Evolutionary conservation across 2,797 vertebrate genomes (phyloP).

Genomic region (Hoplostethus atlanticus): DNA sequence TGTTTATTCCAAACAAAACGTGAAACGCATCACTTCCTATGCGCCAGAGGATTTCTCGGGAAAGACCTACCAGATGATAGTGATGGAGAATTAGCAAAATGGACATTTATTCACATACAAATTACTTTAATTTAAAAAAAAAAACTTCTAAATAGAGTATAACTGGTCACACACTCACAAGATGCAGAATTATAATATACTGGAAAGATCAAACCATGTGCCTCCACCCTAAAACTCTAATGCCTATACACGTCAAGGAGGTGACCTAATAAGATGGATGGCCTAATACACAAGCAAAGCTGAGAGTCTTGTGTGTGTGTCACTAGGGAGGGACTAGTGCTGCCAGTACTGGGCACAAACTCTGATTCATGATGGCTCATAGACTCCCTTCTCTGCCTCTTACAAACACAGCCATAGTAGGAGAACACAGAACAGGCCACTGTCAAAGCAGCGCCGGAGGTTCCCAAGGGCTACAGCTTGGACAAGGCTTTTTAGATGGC

Average conservation of each 20-base stretch:
- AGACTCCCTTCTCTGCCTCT: conserved; percentile 24
- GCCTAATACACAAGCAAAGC: conserved; percentile 21
- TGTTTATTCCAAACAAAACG: too few species aligned
- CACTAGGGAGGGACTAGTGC: conserved; percentile 30
- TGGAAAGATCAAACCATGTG: background rate
- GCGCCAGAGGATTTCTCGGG: too few species aligned
- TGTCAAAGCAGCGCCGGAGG: conserved; percentile 6
- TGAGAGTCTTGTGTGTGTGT: conserved; percentile 10
- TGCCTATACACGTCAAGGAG: background rate
- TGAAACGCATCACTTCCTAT: too few species aligned
- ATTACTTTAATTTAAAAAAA: too few species aligned
- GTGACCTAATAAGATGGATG: conserved; percentile 28
- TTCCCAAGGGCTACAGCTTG: background rate
- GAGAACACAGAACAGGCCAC: conserved; percentile 30
- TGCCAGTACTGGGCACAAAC: conserved; percentile 61
- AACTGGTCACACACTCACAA: background rate
- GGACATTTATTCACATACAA: too few species aligned
- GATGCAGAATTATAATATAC: too few species aligned
- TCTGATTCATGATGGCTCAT: conserved; percentile 38
- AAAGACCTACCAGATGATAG: too few species aligned
- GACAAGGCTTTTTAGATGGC: background rate
- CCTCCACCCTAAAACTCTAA: background rate
- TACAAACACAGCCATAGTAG: conserved; percentile 36
- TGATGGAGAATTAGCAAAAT: too few species aligned
- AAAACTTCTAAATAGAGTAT: too few species aligned